phyloP scores from a whole-genome alignment of 1,140 invertebrate genomes.

The Helicoverpa zea region DNA sequence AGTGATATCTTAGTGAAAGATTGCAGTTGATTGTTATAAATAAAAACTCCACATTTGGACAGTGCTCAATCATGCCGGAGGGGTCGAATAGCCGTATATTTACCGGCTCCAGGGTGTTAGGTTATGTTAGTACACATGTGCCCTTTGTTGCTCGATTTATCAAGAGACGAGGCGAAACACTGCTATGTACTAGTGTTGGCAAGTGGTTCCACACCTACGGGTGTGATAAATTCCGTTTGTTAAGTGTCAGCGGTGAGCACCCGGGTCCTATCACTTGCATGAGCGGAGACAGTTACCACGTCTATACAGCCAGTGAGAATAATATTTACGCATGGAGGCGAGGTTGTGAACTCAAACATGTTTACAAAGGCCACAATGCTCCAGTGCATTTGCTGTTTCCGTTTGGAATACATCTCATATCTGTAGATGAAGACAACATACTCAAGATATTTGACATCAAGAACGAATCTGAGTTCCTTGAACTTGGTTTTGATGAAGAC shows the following conservation, averaged over 20 bases:
- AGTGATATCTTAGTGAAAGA: background rate
- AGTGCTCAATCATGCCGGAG: constrained; percentile 64
- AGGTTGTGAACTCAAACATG: constrained; percentile 95
- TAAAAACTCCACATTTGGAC: background rate
- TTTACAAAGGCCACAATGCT: constrained; percentile 92
- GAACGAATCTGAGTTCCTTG: constrained; percentile 89
- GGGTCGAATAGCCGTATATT: constrained; percentile 92
- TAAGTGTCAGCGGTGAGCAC: constrained; percentile 94
- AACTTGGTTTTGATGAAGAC: constrained; percentile 91
- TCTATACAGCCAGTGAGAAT: constrained; percentile 94
- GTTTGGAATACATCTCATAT: constrained; percentile 95
- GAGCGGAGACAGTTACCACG: constrained; percentile 92
- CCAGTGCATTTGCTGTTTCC: constrained; percentile 94
- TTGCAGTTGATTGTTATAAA: background rate
- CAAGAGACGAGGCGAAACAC: constrained; percentile 93
- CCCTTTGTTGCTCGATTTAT: constrained; percentile 95
- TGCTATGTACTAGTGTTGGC: constrained; percentile 96
- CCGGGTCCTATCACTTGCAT: constrained; percentile 94
- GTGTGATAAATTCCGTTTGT: constrained; percentile 92
- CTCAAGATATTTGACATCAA: constrained; percentile 96
- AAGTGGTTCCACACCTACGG: constrained; percentile 97
- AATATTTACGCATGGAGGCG: constrained; percentile 95
- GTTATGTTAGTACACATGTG: constrained; percentile 97
- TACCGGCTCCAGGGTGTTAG: constrained; percentile 93
- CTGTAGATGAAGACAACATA: constrained; percentile 93